These are phyloP conservation scores for Teinopalpus imperialis DNA, from an alignment of 2,888 invertebrate genomes.

Conservation along the genomic window DNA sequence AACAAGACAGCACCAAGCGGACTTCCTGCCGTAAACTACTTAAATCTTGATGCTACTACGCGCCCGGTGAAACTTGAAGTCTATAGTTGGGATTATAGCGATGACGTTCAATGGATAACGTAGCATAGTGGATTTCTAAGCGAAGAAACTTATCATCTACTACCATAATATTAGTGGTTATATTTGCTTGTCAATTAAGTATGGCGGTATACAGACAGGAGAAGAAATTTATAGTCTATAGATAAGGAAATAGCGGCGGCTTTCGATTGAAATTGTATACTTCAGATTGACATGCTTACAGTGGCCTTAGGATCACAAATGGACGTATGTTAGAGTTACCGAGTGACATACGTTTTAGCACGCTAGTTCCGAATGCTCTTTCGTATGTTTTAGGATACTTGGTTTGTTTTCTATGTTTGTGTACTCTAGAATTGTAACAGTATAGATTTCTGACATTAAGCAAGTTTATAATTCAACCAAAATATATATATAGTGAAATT, in stretches of 20 bases:
- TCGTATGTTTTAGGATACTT: neutral
- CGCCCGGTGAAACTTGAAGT: conserved; percentile 42
- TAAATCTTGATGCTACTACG: conserved; percentile 67
- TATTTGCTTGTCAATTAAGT: neutral
- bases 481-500: too few relatives aligned
- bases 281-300: conserved; percentile 53
- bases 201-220: too few relatives aligned
- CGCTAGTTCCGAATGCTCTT: neutral
- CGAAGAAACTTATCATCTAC: conserved; percentile 2
- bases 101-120: conserved; percentile 39
- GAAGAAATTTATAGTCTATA: neutral
- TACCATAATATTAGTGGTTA: neutral
- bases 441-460: too few relatives aligned
- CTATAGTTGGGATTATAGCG: conserved; percentile 37
- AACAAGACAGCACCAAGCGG: conserved; percentile 61
- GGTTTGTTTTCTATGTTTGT: neutral
- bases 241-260: conserved; percentile 8
- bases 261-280: conserved; percentile 30
- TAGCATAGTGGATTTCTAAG: conserved; percentile 37
- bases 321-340: neutral
- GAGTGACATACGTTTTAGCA: neutral
- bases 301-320: conserved; percentile 23
- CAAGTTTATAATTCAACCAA: too few relatives aligned
- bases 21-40: conserved; percentile 73
- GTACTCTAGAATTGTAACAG: too few relatives aligned